Conservation (phyloP, 2,888 invertebrate species). For the Coenonympha glycerion region DNA sequence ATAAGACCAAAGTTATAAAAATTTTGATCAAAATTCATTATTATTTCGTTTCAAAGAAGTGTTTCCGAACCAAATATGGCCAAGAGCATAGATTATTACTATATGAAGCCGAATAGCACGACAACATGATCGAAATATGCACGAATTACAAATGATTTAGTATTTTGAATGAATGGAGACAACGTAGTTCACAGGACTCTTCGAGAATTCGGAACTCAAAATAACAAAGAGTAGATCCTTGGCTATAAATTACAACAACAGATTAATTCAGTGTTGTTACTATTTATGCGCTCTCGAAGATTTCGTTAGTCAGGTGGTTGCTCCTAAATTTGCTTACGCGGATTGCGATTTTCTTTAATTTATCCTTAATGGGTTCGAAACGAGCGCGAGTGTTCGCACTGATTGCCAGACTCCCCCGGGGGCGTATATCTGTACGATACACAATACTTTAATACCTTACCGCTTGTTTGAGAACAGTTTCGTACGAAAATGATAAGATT, state of each 20-base stretch:
- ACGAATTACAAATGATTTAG: too few species aligned
- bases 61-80: too few species aligned
- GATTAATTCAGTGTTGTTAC: conserved; percentile 9
- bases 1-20: too few species aligned
- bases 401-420: conserved; percentile 67
- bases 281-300: conserved; percentile 28
- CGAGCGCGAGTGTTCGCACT: conserved; percentile 55
- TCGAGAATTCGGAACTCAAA: neutral
- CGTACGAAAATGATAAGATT: conserved; percentile 11
- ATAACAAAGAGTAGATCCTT: neutral
- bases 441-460: conserved; percentile 30
- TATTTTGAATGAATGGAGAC: too few species aligned
- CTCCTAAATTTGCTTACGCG: conserved; percentile 48
- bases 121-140: too few species aligned
- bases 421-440: conserved; percentile 35
- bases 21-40: too few species aligned
- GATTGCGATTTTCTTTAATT: conserved; percentile 62
- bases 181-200: too few species aligned
- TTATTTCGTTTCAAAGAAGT: too few species aligned
- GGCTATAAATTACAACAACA: neutral
- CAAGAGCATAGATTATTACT: too few species aligned
- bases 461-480: conserved; percentile 22
- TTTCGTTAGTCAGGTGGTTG: conserved; percentile 32
- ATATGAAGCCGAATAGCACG: too few species aligned
- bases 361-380: conserved; percentile 66